phyloP scores from a whole-genome alignment of 2,797 vertebrate species.

The Arnoldichthys spilopterus region DNA sequence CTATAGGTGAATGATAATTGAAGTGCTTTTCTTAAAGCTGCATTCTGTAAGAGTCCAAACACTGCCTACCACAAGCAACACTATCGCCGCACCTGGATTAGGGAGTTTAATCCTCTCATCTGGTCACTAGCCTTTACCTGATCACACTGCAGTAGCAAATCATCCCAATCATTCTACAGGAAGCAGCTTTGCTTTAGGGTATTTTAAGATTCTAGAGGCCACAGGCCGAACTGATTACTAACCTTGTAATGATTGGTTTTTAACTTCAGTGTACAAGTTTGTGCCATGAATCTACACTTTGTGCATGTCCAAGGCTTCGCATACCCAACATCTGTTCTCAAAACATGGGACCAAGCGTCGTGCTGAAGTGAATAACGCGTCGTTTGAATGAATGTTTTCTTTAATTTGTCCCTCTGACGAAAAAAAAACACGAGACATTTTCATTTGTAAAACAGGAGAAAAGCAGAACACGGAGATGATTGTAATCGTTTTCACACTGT shows the following conservation, averaged over 20 bases:
- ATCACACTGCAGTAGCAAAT: background rate
- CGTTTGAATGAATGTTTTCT: slow-evolving; percentile 11
- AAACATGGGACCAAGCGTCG: slow-evolving; percentile 1
- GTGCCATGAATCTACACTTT: background rate
- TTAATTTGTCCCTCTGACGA: slow-evolving; percentile 21
- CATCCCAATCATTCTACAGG: background rate
- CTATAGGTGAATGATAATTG: slow-evolving; percentile 1
- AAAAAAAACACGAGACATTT: background rate
- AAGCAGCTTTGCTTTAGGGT: background rate
- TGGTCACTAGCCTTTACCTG: background rate
- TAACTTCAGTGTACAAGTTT: background rate
- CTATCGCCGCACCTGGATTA: background rate
- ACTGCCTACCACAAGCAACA: slow-evolving; percentile 8
- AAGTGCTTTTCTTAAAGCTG: slow-evolving; percentile 19
- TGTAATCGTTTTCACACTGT: background rate
- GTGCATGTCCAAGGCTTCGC: background rate
- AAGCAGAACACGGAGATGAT: background rate
- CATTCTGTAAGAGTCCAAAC: slow-evolving; percentile 11
- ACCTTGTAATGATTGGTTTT: background rate
- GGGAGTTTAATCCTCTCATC: background rate
- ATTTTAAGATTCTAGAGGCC: background rate
- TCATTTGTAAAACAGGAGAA: slow-evolving; percentile 10
- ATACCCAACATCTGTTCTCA: background rate
- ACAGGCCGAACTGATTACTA: background rate
- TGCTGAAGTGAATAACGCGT: background rate